These are phyloP conservation scores for Heliothis peltigera DNA, from an alignment of 2,888 invertebrate species.

Conservation along the genomic window DNA sequence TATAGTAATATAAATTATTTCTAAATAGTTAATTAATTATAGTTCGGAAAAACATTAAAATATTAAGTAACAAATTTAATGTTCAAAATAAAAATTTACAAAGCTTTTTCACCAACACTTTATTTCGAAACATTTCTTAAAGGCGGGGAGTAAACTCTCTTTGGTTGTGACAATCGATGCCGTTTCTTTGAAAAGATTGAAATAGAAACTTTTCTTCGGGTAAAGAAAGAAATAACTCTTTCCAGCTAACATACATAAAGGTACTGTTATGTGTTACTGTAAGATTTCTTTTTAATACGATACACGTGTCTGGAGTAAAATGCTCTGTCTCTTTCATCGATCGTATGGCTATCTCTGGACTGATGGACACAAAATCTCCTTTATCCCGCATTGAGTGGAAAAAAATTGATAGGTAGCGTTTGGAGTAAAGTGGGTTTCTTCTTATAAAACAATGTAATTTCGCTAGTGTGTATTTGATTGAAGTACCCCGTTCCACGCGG, in stretches of 20 bases:
- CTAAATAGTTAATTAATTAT: no score
- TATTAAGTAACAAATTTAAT: no score
- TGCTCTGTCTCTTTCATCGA: not conserved
- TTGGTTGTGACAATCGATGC: not conserved
- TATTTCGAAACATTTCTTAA: not conserved
- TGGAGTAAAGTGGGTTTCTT: no score
- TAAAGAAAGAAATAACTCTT: not conserved
- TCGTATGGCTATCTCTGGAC: not conserved
- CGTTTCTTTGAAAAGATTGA: not conserved
- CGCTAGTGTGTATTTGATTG: no score
- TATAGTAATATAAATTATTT: no score
- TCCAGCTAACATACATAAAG: not conserved
- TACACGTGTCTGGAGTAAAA: conserved; percentile 20
- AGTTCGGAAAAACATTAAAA: no score
- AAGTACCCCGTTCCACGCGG: no score
- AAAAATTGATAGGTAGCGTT: not conserved
- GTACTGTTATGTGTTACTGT: not conserved
- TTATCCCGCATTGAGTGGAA: not conserved
- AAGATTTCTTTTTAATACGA: conserved; percentile 4
- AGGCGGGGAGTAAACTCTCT: not conserved
- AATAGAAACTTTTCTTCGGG: not conserved
- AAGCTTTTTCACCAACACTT: not conserved
- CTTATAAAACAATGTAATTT: no score
- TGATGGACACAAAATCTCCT: not conserved
- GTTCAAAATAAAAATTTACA: no score